Percentiles rank a stretch among this genome's conserved stretches.
phyloP scores from a whole-genome alignment of 1,140 invertebrate genomes.

The Orius insidiosus region DNA sequence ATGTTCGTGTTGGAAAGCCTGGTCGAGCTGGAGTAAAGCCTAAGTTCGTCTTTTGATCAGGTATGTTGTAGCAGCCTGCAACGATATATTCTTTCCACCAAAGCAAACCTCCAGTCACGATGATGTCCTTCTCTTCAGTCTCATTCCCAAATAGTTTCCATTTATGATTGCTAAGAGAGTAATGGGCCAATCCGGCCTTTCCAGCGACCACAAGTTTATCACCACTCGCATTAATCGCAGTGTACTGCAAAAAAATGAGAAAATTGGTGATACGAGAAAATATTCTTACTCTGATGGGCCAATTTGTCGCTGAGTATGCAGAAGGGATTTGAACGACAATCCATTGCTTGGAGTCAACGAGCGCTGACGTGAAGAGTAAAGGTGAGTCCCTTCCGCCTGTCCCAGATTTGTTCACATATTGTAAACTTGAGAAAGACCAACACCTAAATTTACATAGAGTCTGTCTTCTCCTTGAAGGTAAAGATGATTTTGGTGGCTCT shows the following conservation, averaged over 20 bases:
- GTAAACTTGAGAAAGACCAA: conserved; percentile 25
- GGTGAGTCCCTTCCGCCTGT: conserved; percentile 5
- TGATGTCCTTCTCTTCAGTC: conserved; percentile 92
- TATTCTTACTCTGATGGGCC: conserved; percentile 90
- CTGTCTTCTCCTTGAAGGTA: conserved; percentile 91
- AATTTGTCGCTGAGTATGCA: conserved; percentile 87
- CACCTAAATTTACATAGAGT: conserved; percentile 77
- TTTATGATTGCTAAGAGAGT: conserved; percentile 65
- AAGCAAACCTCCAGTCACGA: conserved; percentile 86
- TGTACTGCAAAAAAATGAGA: no score
- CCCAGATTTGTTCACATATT: conserved; percentile 14
- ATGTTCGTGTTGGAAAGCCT: conserved; percentile 70
- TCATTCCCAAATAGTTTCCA: conserved; percentile 99
- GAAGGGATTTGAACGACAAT: conserved; percentile 78
- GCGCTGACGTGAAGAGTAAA: conserved; percentile 28
- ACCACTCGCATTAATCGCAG: conserved; percentile 70
- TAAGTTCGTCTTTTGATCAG: conserved; percentile 77
- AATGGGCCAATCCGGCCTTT: conserved; percentile 83
- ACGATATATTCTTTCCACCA: conserved; percentile 80
- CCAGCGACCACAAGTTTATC: conserved; percentile 85
- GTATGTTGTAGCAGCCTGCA: conserved; percentile 69
- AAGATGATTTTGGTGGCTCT: conserved; percentile 80
- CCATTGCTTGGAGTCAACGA: conserved; percentile 84
- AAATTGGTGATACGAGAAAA: no score
- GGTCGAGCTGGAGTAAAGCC: conserved; percentile 77